Percentiles rank a stretch among this genome's conserved stretches.
phyloP scores from a whole-genome alignment of 2,888 invertebrate species.

The Leptarthrus brevirostris region DNA sequence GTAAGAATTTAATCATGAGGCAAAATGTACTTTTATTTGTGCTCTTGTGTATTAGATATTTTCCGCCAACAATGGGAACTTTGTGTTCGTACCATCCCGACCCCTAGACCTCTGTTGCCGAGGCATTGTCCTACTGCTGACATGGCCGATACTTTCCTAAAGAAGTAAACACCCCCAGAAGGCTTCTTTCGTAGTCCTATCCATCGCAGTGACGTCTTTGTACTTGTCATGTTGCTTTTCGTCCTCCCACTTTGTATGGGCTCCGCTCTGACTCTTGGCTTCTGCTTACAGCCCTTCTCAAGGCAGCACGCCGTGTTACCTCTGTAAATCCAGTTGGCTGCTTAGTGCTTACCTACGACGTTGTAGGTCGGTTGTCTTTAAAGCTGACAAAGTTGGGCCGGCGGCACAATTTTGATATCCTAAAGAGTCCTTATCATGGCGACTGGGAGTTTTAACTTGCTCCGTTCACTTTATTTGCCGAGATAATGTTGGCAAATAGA shows the following conservation, averaged over 20 bases:
- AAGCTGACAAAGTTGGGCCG: background rate
- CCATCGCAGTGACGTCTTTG: background rate
- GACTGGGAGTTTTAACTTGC: conserved; percentile 4
- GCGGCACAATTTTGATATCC: background rate
- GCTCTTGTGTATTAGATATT: background rate
- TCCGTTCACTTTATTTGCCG: conserved; percentile 21
- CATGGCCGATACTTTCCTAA: background rate
- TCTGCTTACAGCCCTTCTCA: background rate
- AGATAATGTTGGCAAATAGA: conserved; percentile 32
- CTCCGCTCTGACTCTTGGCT: no score
- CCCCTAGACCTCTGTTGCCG: no score
- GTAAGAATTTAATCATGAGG: conserved; percentile 29
- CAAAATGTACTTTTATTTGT: conserved; percentile 15
- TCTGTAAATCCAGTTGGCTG: background rate
- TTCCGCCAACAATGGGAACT: background rate
- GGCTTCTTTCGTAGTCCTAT: no score
- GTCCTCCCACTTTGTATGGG: background rate
- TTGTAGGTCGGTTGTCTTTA: background rate
- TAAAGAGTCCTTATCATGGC: background rate
- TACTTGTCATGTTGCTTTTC: conserved; percentile 10
- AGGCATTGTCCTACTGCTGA: background rate
- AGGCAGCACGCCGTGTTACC: background rate
- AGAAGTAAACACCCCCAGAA: conserved; percentile 7
- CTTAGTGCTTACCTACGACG: background rate
- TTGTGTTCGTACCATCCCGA: background rate